phyloP scores from a whole-genome alignment of 2,888 invertebrate genomes.

The Heliconius ismenius region DNA sequence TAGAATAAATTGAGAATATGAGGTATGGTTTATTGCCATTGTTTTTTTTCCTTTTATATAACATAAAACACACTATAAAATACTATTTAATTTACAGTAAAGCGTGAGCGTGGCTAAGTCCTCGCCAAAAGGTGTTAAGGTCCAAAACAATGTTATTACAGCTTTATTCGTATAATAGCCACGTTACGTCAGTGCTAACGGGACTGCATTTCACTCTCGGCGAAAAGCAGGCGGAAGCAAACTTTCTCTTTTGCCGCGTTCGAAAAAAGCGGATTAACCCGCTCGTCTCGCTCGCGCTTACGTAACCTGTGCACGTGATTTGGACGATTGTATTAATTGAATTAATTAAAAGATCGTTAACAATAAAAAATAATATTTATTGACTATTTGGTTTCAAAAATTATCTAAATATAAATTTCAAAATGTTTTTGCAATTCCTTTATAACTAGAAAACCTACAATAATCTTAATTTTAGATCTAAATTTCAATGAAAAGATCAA shows the following conservation, averaged over 20 bases:
- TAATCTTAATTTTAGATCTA: not conserved
- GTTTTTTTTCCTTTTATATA: not conserved
- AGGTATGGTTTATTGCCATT: not conserved
- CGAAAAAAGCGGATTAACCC: slow-evolving; percentile 59
- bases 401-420: not conserved
- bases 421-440: not conserved
- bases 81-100: not conserved
- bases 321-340: slow-evolving; percentile 29
- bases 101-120: slow-evolving; percentile 8
- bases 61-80: not conserved
- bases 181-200: slow-evolving; percentile 77
- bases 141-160: slow-evolving; percentile 33
- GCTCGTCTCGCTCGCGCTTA: slow-evolving; percentile 45
- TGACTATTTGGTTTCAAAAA: not conserved
- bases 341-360: slow-evolving; percentile 21
- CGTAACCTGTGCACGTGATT: slow-evolving; percentile 42
- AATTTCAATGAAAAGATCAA: not conserved
- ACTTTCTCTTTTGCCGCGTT: slow-evolving; percentile 79
- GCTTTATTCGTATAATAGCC: slow-evolving; percentile 57
- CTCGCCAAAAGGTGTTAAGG: slow-evolving; percentile 3
- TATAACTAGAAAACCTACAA: not conserved
- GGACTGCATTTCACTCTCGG: slow-evolving; percentile 81
- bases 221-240: slow-evolving; percentile 80
- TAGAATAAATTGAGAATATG: not conserved
- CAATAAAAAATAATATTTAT: not conserved